Evolutionary conservation across 2,797 vertebrate species (phyloP), one percentile per base, ranked within the genome.

Genomic region (Erpetoichthys calabaricus): DNA sequence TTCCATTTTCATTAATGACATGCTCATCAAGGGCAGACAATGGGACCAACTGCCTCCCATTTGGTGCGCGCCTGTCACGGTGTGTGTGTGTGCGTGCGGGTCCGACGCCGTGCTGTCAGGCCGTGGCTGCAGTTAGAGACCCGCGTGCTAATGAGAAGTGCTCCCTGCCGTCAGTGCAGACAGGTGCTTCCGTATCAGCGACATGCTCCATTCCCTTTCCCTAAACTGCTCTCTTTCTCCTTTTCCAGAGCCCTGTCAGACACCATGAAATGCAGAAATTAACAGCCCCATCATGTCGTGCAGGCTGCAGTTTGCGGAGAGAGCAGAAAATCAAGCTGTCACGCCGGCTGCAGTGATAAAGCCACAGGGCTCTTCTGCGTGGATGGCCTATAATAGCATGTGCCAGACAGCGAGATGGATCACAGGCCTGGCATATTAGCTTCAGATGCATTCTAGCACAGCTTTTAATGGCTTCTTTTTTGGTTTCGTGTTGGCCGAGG

Each of bases 271-370:
- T 87, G 86, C 81, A 85, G 83, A 86, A 84, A 87, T 89, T 89
- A 93, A 85, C 86, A 85, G 78, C 77, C 86, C 85, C 88, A 87
- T 91, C 87, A 89, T 90, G 89, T 87, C 83, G 75, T 83, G 76
- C 79, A 77, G 57, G 84, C 83, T 80, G 81, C 84, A 81, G 82
- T 84, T 80, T 82, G 81, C 64, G 66, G 84, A 79, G 84, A 86
- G 82, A 85, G 85, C 86, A 88, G 85, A 85, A 92, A 92, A 93
- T 93, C 77, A 90, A 89, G 85, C 89, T 93, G 92, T 94, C 89
- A 91, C 83, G 88, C 83, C 75, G 75, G 78, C 86, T 77, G 73
- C 72, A 71, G 77, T 62, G 79, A 84, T 78, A 82, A 80, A 86
- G 80, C 80, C 81, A 78, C 80, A 84, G 83, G 66, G 79, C 80